Conservation (phyloP, 2,113 vertebrate species). For the Orcinus orca region DNA sequence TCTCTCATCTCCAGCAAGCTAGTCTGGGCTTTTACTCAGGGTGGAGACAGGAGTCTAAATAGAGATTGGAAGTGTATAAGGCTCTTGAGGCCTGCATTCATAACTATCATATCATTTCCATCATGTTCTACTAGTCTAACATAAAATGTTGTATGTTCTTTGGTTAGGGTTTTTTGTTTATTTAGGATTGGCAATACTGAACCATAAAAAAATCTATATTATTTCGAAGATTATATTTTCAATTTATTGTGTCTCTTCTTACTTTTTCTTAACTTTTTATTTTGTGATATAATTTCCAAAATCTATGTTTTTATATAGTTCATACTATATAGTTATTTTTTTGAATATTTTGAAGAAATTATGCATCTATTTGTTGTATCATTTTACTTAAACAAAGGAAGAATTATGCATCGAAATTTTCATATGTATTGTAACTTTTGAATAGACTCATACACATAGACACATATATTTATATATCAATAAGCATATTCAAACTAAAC, state of each 20-base stretch:
- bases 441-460: not conserved
- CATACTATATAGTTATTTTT: not conserved
- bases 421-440: not conserved
- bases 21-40: not conserved
- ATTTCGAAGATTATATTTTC: not conserved
- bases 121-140: not conserved
- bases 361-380: not conserved
- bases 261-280: not conserved
- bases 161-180: not conserved
- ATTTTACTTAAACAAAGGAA: not conserved
- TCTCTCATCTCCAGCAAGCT: not conserved
- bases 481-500: not conserved
- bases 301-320: not conserved
- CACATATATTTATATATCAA: not conserved
- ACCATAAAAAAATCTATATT: not conserved
- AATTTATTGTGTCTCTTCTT: not conserved
- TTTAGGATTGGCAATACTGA: not conserved
- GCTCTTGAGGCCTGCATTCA: not conserved
- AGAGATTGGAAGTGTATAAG: accelerated
- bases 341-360: not conserved
- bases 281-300: not conserved
- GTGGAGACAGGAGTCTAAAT: not conserved
- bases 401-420: not conserved
- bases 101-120: not conserved
- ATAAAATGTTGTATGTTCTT: not conserved